Base-by-base conservation (phyloP, 2,113 vertebrate genomes). In the Psittacus erithacus region DNA sequence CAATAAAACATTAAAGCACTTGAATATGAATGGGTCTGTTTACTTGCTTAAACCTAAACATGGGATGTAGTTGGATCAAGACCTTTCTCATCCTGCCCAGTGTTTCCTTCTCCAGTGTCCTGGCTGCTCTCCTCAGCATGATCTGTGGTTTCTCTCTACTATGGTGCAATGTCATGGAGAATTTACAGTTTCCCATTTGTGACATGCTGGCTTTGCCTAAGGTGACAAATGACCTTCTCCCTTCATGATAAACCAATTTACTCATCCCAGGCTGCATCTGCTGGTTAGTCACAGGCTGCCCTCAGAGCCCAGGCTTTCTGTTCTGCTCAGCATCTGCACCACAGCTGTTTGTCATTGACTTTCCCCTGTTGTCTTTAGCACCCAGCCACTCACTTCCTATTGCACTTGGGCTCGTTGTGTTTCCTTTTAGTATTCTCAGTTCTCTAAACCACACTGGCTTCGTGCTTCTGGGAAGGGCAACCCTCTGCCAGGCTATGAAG, bases 1-100 rank as follows among this genome's bases (percentile, higher is more conserved):
- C 88, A 91, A 87, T 93, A 89, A 96, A 93, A 86, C 95, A 93
- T 89, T 87, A 94, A 91, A 92, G 88, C 74, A 87, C 69, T 95
- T 89, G 91, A 93, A 84, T 64, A 63, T 79, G 86, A 89, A 76
- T 89, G 89, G 59, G 67, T 43, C 74, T 92, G 81, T 94, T 93
- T 95, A 95, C 91, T 95, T 70, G 77, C 81, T 96, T 52, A 92
- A 88, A 77, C 62, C 77, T 93, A 96, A 97, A 95, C 90, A 90
- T 24, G 96, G 41, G 52, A 93, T 33, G 28, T 49, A 76, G 88
- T 9, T 92, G 93, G 95, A 96, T 84, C 73, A 73, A 84, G 92
- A 86, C 80, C 70, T 91, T 94, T 92, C 86, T 94, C 77, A 83
- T 97, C 81, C 88, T 87, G 86, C 71, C 50, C 88, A 78, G 0